Evolutionary conservation across 2,888 invertebrate genomes (phyloP).

Genomic region (Polydrusus cervinus): DNA sequence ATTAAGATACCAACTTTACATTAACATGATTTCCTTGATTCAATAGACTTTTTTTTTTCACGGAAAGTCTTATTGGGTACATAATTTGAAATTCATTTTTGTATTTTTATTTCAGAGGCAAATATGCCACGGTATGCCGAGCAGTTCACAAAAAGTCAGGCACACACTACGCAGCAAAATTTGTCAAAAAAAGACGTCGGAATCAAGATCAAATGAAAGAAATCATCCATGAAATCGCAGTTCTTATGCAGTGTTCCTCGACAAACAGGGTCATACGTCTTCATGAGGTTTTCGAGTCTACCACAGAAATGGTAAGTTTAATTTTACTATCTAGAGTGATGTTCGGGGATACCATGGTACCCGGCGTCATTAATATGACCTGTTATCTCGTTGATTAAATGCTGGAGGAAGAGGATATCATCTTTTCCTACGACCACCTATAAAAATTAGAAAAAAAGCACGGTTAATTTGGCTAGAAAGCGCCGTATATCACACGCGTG

Average conservation of each 20-base stretch:
- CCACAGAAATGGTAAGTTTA: slow-evolving; percentile 76
- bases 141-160: slow-evolving; percentile 91
- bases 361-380: no score
- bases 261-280: slow-evolving; percentile 91
- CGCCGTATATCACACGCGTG: no score
- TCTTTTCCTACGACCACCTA: no score
- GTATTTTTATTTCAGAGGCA: slow-evolving; percentile 84
- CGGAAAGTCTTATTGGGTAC: no score
- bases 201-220: slow-evolving; percentile 90
- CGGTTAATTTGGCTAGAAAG: no score
- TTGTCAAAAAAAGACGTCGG: slow-evolving; percentile 92
- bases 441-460: no score
- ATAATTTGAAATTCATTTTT: neutral
- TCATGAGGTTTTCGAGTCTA: slow-evolving; percentile 86
- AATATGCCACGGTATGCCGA: slow-evolving; percentile 95
- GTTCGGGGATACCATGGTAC: no score
- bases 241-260: slow-evolving; percentile 88
- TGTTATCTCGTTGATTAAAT: no score
- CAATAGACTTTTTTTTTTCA: no score
- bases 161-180: slow-evolving; percentile 96
- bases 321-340: neutral
- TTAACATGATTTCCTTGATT: no score
- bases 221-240: slow-evolving; percentile 95
- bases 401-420: no score
- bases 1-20: no score